Percentiles rank a stretch among this genome's conserved stretches.
Evolutionary conservation across 2,113 vertebrate genomes (phyloP).

Genomic region (Campylomormyrus numenius): DNA sequence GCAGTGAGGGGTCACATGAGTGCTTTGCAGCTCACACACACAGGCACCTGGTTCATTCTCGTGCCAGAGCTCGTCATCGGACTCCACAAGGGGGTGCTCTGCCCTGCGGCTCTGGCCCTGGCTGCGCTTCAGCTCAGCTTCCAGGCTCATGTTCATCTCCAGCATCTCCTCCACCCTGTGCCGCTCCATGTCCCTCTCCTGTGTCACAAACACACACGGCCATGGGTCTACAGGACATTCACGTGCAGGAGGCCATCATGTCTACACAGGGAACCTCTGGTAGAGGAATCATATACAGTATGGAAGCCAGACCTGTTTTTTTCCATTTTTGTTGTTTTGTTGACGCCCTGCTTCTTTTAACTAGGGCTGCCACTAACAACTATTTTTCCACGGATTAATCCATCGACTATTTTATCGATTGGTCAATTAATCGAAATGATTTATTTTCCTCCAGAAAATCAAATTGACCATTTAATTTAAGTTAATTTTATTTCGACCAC

Average conservation of each 20-base stretch:
- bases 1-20: background rate
- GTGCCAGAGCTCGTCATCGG: slow-evolving; percentile 53
- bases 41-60: slow-evolving; percentile 27
- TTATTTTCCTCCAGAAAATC: too few species aligned
- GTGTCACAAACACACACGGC: slow-evolving; percentile 5
- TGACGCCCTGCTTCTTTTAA: background rate
- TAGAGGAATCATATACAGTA: background rate
- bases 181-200: slow-evolving; percentile 69
- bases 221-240: background rate
- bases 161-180: slow-evolving; percentile 68
- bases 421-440: too few species aligned
- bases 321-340: background rate
- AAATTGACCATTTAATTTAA: too few species aligned
- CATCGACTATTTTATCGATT: too few species aligned
- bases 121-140: slow-evolving; percentile 58
- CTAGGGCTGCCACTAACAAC: too few species aligned
- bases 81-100: slow-evolving; percentile 52
- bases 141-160: slow-evolving; percentile 67
- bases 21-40: background rate
- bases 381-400: too few species aligned
- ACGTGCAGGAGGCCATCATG: background rate
- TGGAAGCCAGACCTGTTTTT: background rate
- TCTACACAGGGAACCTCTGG: background rate
- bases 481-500: too few species aligned
- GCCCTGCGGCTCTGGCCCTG: slow-evolving; percentile 18